Base-by-base conservation (phyloP, 2,113 vertebrate species). In the Vidua chalybeata region DNA sequence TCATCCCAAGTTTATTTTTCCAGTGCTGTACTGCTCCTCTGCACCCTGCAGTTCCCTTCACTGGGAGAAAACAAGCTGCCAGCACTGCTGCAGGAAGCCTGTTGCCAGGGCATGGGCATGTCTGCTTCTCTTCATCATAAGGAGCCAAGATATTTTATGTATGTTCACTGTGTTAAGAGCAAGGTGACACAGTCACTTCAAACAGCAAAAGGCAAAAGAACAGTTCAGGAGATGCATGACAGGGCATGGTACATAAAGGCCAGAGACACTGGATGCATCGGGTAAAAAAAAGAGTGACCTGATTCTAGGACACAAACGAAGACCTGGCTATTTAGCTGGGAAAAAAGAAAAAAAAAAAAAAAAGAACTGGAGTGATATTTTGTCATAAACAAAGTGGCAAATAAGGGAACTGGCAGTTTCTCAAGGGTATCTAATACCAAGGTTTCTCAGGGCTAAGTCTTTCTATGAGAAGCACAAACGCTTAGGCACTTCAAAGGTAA, bases 301-400 rank as follows among this genome's bases (percentile, higher is more conserved):
- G 41, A 62, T 85, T 82, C 31, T 20, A 48, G 54, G 15, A 77
- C 7, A 72, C 22, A 74, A 90, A 84, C 14, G 61, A 92, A 64
- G n/a, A 85, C 14, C 23, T 71, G 62, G 55, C 14, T 84, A 81
- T 84, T 87, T 83, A 90, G 48, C 16, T 20, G 11, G 26, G 22
- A 4, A 9, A 9, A 59, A 11, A 58, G 35, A 23, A n/a, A 35
- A 35, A 23, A 45, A 12, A n/a, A 13, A 23, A 20, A 16, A 24
- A 19, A 72, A 54, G 3, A 84, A 37, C 33, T 71, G 43, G 17
- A 80, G 7, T 14, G 10, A 45, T 72, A 73, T 64, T 92, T 89
- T 96, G 49, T 56, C 66, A 77, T 66, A 94, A 84, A 48, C 30
- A 76, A 92, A 92, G 67, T 45, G 37, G 13, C 35, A 93, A 88